Evolutionary conservation across 2,888 invertebrate species (phyloP).

Genomic region (Tryphoninae sp.): DNA sequence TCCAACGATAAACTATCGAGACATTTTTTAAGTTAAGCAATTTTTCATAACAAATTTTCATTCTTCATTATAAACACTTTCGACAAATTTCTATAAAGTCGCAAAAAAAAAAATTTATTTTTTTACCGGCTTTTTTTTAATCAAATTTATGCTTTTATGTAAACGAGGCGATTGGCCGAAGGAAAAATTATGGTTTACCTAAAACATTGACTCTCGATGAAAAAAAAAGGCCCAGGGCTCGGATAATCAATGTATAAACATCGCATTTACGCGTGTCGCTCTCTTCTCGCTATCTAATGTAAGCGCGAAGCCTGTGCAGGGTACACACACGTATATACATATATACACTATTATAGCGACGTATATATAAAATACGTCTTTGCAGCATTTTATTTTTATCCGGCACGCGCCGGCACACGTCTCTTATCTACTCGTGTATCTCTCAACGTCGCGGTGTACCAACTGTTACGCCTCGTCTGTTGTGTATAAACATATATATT

Average conservation of each 20-base stretch:
- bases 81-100: too few relatives aligned
- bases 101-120: background rate
- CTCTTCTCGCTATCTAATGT: slow-evolving; percentile 51
- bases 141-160: slow-evolving; percentile 1
- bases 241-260: slow-evolving; percentile 62
- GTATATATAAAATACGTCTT: slow-evolving; percentile 46
- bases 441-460: slow-evolving; percentile 69
- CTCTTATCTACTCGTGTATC: slow-evolving; percentile 67
- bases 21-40: background rate
- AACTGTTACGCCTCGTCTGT: slow-evolving; percentile 72
- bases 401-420: slow-evolving; percentile 70
- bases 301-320: slow-evolving; percentile 28
- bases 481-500: slow-evolving; percentile 13
- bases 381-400: slow-evolving; percentile 70
- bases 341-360: background rate
- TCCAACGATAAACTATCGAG: background rate
- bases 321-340: slow-evolving; percentile 26
- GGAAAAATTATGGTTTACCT: slow-evolving; percentile 38
- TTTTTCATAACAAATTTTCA: background rate
- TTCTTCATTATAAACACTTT: too few relatives aligned
- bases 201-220: slow-evolving; percentile 36
- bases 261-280: slow-evolving; percentile 30
- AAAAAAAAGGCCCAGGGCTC: slow-evolving; percentile 11
- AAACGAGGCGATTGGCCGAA: background rate
- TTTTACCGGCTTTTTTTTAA: background rate